Evolutionary conservation across 2,113 vertebrate genomes (phyloP).

Genomic region (Cariama cristata): DNA sequence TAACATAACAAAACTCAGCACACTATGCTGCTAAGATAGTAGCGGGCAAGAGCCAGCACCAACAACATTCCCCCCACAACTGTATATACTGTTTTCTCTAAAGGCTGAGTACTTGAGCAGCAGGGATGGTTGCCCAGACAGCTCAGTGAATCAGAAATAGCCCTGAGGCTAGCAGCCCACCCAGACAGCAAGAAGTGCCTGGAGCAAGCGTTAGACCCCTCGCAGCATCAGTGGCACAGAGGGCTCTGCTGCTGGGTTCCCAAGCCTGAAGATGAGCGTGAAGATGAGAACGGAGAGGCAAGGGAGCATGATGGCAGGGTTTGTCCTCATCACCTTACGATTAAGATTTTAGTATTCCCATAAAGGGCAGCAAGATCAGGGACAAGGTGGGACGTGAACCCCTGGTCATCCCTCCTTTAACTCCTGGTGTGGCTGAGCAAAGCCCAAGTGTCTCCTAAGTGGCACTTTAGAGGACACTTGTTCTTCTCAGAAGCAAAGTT

Average conservation of each 20-base stretch:
- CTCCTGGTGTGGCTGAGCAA: neutral
- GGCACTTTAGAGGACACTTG: neutral
- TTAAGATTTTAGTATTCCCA: neutral
- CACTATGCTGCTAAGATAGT: neutral
- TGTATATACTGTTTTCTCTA: neutral
- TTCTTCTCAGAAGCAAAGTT: neutral
- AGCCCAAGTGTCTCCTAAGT: neutral
- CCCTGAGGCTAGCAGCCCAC: neutral
- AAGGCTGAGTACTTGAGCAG: neutral
- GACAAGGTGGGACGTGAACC: neutral
- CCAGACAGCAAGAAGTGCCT: neutral
- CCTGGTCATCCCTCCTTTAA: neutral
- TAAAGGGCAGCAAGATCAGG: neutral
- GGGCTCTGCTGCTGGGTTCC: neutral
- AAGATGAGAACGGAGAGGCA: neutral
- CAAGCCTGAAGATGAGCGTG: neutral
- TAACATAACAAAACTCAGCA: neutral
- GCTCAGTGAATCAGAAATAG: neutral
- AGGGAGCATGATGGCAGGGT: neutral
- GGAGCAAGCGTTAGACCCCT: neutral
- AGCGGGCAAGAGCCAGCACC: neutral
- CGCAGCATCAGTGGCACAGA: accelerated
- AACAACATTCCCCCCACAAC: neutral
- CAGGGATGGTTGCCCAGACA: neutral
- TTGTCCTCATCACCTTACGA: neutral